phyloP scores from a whole-genome alignment of 2,797 vertebrate species.

The Onychomys leucogaster region DNA sequence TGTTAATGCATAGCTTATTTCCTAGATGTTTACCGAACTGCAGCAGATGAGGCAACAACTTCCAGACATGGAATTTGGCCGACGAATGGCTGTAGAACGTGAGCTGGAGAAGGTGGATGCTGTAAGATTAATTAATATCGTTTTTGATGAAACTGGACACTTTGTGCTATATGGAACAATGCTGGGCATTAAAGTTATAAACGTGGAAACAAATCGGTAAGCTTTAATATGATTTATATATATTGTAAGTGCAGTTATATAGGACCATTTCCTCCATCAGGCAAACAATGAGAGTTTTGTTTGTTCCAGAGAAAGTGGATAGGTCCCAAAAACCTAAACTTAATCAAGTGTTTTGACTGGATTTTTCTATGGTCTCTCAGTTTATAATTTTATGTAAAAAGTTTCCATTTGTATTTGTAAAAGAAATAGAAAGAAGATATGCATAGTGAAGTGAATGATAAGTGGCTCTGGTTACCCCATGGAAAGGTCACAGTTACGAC shows the following conservation, averaged over 20 bases:
- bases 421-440: slow-evolving; percentile 80
- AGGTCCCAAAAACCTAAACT: slow-evolving; percentile 78
- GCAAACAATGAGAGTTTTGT: slow-evolving; percentile 77
- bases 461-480: too few relatives aligned
- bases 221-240: slow-evolving; percentile 42
- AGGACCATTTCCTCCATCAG: slow-evolving; percentile 59
- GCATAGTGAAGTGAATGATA: slow-evolving; percentile 40
- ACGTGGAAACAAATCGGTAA: slow-evolving; percentile 98
- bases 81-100: slow-evolving; percentile 97
- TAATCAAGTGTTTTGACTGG: slow-evolving; percentile 82
- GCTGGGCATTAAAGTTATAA: slow-evolving; percentile 99
- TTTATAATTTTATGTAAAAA: slow-evolving; percentile 81
- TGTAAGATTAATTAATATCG: slow-evolving; percentile 95
- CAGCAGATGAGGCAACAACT: slow-evolving; percentile 99
- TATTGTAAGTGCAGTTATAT: slow-evolving; percentile 68
- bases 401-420: slow-evolving; percentile 78
- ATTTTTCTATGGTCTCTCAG: slow-evolving; percentile 79
- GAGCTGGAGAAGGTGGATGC: slow-evolving; percentile 98
- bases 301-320: slow-evolving; percentile 75
- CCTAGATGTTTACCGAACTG: slow-evolving; percentile 99
- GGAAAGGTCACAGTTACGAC: too few relatives aligned
- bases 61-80: slow-evolving; percentile 99
- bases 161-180: slow-evolving; percentile 99
- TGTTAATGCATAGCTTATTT: slow-evolving; percentile 71
- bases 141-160: slow-evolving; percentile 99